These are phyloP conservation scores for Xiphorhynchus erythropygius DNA, from an alignment of 2,797 vertebrate species.

Conservation along the genomic window DNA sequence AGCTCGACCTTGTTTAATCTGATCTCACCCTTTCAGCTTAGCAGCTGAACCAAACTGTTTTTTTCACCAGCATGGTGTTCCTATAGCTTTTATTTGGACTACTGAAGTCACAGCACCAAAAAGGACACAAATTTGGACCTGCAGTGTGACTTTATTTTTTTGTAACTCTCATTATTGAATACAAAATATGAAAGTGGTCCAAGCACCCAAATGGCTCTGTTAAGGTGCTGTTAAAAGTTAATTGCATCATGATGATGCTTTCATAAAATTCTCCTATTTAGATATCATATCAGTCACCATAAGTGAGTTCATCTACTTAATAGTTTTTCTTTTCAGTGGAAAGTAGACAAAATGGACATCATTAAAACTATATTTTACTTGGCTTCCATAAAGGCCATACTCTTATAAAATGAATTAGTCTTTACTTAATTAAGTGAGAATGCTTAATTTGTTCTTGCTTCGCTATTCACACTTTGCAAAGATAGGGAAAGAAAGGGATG, in stretches of 20 bases:
- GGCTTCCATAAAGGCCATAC: background rate
- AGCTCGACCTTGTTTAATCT: background rate
- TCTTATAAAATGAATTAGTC: background rate
- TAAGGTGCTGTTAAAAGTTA: background rate
- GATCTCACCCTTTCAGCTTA: background rate
- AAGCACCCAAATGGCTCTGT: background rate
- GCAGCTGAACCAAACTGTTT: background rate
- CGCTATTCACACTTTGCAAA: background rate
- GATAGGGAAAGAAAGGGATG: background rate
- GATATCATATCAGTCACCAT: accelerated
- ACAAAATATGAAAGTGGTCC: background rate
- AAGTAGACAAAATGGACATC: background rate
- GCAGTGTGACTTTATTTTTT: background rate
- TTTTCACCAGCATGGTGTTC: background rate
- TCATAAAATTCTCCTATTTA: background rate
- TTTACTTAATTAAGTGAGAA: background rate
- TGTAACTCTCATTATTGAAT: background rate
- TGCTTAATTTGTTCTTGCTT: background rate
- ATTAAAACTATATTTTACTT: background rate
- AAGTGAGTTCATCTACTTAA: background rate
- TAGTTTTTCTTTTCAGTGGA: background rate
- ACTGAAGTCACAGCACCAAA: background rate
- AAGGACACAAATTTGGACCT: background rate
- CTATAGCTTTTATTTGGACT: background rate
- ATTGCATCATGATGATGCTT: background rate